Evolutionary conservation across 2,113 vertebrate species (phyloP).

Genomic region (Tragulus kanchil): DNA sequence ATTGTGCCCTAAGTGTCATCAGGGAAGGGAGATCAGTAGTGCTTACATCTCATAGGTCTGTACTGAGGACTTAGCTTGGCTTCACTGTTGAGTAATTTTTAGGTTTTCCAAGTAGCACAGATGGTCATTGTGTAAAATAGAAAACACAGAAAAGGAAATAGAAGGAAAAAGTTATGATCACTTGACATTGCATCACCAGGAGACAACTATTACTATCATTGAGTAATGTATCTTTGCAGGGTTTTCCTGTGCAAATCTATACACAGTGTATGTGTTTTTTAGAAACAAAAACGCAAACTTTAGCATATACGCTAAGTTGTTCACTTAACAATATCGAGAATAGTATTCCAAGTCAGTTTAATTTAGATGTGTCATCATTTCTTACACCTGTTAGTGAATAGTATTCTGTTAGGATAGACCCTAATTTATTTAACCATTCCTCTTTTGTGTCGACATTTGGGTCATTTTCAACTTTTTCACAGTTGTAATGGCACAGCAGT

Average conservation of each 20-base stretch:
- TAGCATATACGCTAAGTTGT: neutral
- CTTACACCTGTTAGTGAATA: neutral
- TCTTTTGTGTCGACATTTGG: neutral
- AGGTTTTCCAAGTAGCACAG: neutral
- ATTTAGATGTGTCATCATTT: neutral
- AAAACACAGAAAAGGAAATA: conserved; percentile 6
- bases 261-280: neutral
- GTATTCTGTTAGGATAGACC: neutral
- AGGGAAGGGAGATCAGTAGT: conserved; percentile 97
- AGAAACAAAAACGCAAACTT: conserved; percentile 4
- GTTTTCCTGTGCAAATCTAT: neutral
- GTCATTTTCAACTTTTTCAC: neutral
- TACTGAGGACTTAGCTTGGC: neutral
- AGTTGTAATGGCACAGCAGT: neutral
- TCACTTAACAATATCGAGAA: neutral
- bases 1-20: conserved; percentile 95
- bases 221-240: neutral
- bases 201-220: neutral
- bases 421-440: neutral
- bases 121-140: neutral
- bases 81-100: neutral
- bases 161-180: neutral
- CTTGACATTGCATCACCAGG: neutral
- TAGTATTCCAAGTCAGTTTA: neutral
- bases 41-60: conserved; percentile 97